Evolutionary conservation across 2,888 invertebrate species (phyloP).

Genomic region (Nephrotoma guestfalica): DNA sequence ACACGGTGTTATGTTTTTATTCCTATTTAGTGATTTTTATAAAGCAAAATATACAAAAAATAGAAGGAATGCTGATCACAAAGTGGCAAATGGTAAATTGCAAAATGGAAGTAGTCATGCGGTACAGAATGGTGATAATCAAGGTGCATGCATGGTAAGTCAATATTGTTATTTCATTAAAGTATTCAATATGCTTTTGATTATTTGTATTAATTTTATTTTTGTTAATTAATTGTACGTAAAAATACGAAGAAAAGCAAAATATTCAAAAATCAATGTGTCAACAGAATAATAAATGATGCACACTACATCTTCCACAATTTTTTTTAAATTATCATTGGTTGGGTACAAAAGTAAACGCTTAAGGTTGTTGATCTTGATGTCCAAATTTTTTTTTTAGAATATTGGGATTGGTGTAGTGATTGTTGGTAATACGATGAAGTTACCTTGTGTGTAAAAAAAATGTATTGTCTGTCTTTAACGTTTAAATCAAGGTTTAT

Average conservation of each 20-base stretch:
- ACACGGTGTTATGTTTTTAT: slow-evolving; percentile 86
- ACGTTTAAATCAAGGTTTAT: background rate
- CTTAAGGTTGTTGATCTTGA: background rate
- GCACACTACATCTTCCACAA: background rate
- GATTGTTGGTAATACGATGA: background rate
- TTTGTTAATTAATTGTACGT: background rate
- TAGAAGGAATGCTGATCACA: slow-evolving; percentile 12
- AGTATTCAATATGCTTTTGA: background rate
- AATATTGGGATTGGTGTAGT: background rate
- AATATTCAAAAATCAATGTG: background rate
- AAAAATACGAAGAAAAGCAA: background rate
- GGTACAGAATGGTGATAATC: slow-evolving; percentile 25
- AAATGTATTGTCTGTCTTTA: background rate
- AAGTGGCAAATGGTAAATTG: background rate
- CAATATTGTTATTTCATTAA: background rate
- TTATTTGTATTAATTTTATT: background rate
- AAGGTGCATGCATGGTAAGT: slow-evolving; percentile 58
- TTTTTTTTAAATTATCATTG: background rate
- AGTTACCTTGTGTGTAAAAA: background rate
- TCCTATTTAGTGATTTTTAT: slow-evolving; percentile 92
- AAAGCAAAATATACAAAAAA: slow-evolving; percentile 55
- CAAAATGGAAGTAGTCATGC: slow-evolving; percentile 12
- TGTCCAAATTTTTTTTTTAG: background rate
- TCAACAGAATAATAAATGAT: background rate
- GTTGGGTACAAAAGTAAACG: background rate